Evolutionary conservation across 1,140 invertebrate species (phyloP), one percentile per base, ranked within the genome.

Genomic region (Drosophila baimaii): DNA sequence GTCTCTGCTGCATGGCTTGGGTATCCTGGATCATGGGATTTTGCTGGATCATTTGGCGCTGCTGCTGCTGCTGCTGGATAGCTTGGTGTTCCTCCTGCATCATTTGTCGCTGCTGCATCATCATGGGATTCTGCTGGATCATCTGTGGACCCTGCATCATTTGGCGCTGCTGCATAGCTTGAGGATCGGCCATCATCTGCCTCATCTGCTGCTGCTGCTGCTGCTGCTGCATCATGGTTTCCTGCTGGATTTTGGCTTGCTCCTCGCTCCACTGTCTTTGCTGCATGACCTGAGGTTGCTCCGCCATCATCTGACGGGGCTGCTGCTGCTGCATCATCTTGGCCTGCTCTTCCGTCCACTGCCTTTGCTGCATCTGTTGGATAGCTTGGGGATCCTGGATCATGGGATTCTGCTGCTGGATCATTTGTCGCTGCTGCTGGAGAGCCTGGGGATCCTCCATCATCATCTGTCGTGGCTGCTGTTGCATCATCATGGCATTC

Each of bases 101-200:
- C n/a, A 19, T 17, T 23, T 62, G 49, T 0, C 39, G 17, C 13
- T 44, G 39, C 35, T 61, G 44, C 29, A 21, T 10, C 35, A 39
- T 37, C 52, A 35, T 64, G 25, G 49, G 56, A 25, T 4, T 8
- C 15, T 55, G 41, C 10, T 35, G 29, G 3, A 19, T 21, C 10
- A 54, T 27, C 10, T 54, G 23, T 6, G 44, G 15, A 2, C 4
- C 58, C 7, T 47, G 31, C 2, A 33, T 41, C 69, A 72, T 39
- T 21, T 72, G 70, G 5, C 43, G 41, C 23, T 66, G 47, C 25
- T 74, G 49, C 43, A 57, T 61, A 25, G 41, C 49, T 23, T 66
- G 58, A 1, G 62, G 21, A 27, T 57, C 31, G 49, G 64, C 21
- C 21, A 52, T 72, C 61, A 43, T 77, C 72, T 3, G 55, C 59